A percentile compares a stretch with the other conserved stretches of the same genome.
Conservation (phyloP, 1,140 invertebrate genomes). For the Magallana angulata region DNA sequence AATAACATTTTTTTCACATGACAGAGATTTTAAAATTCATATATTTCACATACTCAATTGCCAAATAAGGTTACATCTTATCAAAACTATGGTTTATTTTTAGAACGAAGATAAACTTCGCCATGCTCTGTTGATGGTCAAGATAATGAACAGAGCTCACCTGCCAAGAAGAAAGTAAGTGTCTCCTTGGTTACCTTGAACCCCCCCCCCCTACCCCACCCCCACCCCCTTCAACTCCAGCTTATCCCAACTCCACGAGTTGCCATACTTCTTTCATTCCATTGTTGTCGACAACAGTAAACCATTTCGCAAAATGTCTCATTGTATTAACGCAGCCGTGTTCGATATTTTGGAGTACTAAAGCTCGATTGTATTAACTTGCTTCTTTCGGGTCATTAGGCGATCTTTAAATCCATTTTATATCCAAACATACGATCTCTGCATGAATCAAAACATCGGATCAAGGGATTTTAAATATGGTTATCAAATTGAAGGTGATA, state of each 20-base stretch:
- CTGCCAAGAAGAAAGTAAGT: conserved; percentile 55
- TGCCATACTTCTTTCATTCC: neutral
- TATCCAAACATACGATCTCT: neutral
- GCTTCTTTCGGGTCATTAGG: neutral
- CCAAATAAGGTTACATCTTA: too few relatives aligned
- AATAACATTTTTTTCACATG: too few relatives aligned
- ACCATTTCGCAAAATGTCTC: neutral
- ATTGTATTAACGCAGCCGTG: neutral
- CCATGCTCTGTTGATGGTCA: conserved; percentile 50
- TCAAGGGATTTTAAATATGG: neutral
- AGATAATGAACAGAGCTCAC: conserved; percentile 45
- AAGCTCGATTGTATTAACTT: neutral
- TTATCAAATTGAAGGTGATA: neutral
- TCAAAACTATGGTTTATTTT: neutral
- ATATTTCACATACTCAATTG: too few relatives aligned
- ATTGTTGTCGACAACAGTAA: neutral
- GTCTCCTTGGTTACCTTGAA: neutral
- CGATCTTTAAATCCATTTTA: neutral
- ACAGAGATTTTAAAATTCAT: too few relatives aligned
- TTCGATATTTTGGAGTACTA: neutral
- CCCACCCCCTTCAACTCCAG: neutral
- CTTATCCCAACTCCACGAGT: too few relatives aligned
- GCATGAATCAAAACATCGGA: too few relatives aligned
- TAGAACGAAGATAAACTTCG: conserved; percentile 48
- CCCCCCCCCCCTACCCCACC: neutral